phyloP scores from a whole-genome alignment of 2,888 invertebrate species.

The Apantesis nais region DNA sequence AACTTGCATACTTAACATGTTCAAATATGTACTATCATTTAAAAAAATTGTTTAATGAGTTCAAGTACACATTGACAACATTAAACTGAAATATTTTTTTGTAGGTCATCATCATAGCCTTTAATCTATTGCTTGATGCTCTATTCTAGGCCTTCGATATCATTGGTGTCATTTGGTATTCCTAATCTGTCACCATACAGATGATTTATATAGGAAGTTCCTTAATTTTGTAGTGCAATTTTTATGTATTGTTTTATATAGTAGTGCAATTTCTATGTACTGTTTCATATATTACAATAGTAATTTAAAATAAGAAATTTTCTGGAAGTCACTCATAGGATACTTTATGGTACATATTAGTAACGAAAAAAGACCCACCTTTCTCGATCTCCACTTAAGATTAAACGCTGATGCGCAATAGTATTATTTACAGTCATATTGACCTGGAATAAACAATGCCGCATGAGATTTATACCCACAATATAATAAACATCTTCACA shows the following conservation, averaged over 20 bases:
- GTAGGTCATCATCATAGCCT: no score
- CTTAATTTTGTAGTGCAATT: neutral
- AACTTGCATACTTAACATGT: neutral
- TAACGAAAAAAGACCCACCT: constrained; percentile 56
- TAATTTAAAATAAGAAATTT: no score
- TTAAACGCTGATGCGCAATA: constrained; percentile 81
- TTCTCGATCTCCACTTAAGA: constrained; percentile 81
- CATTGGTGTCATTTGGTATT: no score
- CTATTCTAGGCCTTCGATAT: no score
- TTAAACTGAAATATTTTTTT: no score
- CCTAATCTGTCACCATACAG: no score
- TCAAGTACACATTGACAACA: neutral
- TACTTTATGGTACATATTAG: no score
- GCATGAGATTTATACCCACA: neutral
- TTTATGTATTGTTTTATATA: no score
- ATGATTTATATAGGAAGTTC: no score
- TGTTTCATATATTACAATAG: no score
- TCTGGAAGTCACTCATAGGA: no score
- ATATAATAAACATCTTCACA: neutral
- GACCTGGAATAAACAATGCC: constrained; percentile 25
- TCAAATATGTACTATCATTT: neutral
- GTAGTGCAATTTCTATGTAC: neutral
- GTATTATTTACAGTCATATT: constrained; percentile 81
- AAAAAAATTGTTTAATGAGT: neutral
- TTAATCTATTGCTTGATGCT: no score